A percentile compares a stretch with the other conserved stretches of the same genome.
Conservation (phyloP, 1,140 invertebrate species). For the Drosophila lowei region DNA sequence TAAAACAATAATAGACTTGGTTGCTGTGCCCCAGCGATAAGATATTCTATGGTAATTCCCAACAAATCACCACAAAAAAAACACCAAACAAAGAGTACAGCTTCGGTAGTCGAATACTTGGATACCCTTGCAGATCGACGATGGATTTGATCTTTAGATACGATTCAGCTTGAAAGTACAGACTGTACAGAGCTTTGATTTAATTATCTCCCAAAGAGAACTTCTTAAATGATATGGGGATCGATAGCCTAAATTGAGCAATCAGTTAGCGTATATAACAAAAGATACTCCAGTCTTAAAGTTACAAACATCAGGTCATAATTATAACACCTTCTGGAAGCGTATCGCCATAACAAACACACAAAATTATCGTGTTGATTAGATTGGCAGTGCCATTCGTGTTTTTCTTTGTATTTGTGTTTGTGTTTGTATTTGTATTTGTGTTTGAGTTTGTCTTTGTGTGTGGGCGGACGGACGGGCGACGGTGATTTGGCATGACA, state of each 20-base stretch:
- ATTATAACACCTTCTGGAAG: too few species aligned
- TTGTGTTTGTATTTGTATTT: slow-evolving; percentile 27
- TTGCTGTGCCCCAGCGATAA: slow-evolving; percentile 22
- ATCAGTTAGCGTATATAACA: too few species aligned
- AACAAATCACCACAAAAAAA: slow-evolving; percentile 19
- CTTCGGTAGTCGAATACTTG: neutral
- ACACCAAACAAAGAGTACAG: slow-evolving; percentile 1
- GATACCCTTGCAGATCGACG: too few species aligned
- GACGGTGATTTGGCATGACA: slow-evolving; percentile 33
- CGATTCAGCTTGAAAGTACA: too few species aligned
- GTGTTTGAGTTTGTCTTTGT: slow-evolving; percentile 15
- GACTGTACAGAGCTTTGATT: too few species aligned
- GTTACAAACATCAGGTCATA: too few species aligned
- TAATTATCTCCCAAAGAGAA: too few species aligned
- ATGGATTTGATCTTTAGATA: too few species aligned
- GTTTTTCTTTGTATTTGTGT: slow-evolving; percentile 14
- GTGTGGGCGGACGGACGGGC: slow-evolving; percentile 12
- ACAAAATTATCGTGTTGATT: slow-evolving; percentile 61
- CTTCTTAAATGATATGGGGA: too few species aligned
- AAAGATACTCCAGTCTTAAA: too few species aligned
- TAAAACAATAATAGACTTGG: slow-evolving; percentile 29
- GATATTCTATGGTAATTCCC: slow-evolving; percentile 45
- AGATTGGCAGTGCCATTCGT: slow-evolving; percentile 60
- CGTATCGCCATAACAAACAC: slow-evolving; percentile 25
- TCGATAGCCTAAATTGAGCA: too few species aligned